Percentiles rank a stretch among this genome's conserved stretches.
Evolutionary conservation across 2,113 vertebrate species (phyloP).

Genomic region (Sorex fumeus): DNA sequence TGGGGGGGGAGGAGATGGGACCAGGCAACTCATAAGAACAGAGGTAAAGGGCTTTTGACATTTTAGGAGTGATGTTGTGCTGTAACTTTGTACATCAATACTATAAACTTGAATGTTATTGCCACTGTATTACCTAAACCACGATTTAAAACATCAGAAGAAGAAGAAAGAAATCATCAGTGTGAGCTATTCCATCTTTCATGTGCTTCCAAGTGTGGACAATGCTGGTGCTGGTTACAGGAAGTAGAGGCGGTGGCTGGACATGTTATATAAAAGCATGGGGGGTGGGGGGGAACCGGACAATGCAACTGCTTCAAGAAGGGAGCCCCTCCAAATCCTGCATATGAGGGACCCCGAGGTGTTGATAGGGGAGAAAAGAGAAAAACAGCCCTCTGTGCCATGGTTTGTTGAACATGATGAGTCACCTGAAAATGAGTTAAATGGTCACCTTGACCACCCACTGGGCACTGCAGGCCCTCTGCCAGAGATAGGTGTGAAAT

Average conservation of each 20-base stretch:
- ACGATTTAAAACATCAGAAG: background rate
- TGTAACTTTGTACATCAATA: too few species aligned
- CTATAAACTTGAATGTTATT: too few species aligned
- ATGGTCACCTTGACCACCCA: constrained; percentile 40
- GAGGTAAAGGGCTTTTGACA: too few species aligned
- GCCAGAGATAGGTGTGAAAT: constrained; percentile 47
- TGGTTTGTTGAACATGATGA: constrained; percentile 78
- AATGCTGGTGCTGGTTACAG: too few species aligned
- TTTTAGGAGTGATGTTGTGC: too few species aligned
- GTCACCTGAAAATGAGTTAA: constrained; percentile 75
- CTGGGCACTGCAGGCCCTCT: background rate
- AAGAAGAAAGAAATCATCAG: background rate
- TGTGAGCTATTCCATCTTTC: background rate
- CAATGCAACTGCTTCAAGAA: background rate
- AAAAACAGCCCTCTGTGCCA: constrained; percentile 77
- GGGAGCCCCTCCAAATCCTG: background rate
- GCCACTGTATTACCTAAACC: too few species aligned
- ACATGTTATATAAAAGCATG: background rate
- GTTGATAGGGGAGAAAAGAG: background rate
- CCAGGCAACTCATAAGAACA: too few species aligned
- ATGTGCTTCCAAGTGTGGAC: background rate
- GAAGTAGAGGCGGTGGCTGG: background rate
- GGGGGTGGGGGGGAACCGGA: background rate
- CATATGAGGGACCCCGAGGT: accelerated
- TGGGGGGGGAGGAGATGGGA: too few species aligned